These are phyloP conservation scores for Artibeus jamaicensis DNA, from an alignment of 2,797 vertebrate genomes.

Conservation along the genomic window DNA sequence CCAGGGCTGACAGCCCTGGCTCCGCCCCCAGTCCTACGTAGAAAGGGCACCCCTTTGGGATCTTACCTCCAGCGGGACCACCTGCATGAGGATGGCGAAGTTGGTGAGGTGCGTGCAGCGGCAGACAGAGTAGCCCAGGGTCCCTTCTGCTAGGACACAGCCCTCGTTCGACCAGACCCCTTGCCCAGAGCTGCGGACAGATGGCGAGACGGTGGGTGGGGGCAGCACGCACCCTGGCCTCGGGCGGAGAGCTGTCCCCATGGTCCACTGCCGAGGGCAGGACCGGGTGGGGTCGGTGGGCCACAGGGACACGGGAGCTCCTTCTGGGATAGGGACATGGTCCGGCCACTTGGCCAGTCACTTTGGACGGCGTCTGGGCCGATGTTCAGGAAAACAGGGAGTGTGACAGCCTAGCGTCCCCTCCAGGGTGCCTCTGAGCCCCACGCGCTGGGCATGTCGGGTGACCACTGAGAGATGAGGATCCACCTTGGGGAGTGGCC, in stretches of 20 bases:
- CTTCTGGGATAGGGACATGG: fast-evolving
- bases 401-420: neutral
- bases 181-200: slow-evolving; percentile 86
- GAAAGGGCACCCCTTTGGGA: fast-evolving
- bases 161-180: slow-evolving; percentile 94
- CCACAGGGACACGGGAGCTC: too few species aligned
- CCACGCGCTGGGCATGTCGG: fast-evolving
- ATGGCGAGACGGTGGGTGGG: fast-evolving
- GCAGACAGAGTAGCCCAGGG: slow-evolving; percentile 91
- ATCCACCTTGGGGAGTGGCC: too few species aligned
- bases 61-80: slow-evolving; percentile 94
- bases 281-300: fast-evolving
- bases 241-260: neutral
- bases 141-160: slow-evolving; percentile 88
- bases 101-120: slow-evolving; percentile 97
- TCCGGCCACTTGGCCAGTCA: fast-evolving
- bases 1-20: neutral
- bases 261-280: fast-evolving
- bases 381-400: fast-evolving
- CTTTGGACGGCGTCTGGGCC: too few species aligned
- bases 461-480: fast-evolving
- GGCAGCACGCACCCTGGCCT: fast-evolving
- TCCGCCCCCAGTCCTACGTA: fast-evolving
- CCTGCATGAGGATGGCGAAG: slow-evolving; percentile 99
- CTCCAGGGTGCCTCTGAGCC: fast-evolving